phyloP scores from a whole-genome alignment of 2,888 invertebrate species.

The Drosophila birchii region DNA sequence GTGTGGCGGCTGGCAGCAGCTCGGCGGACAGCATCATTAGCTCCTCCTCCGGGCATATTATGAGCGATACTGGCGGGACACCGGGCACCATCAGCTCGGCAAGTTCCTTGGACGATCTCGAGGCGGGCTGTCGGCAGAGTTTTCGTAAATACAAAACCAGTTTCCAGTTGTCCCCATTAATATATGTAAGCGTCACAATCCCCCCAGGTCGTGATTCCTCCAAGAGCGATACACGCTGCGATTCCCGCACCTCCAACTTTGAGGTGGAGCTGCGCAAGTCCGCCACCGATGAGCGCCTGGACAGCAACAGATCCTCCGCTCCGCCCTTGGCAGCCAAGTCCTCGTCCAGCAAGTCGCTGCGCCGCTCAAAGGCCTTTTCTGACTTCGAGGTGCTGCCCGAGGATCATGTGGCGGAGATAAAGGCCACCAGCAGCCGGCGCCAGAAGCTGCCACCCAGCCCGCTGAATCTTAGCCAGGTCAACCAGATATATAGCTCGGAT shows the following conservation, averaged over 20 bases:
- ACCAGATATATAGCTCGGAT: slow-evolving; percentile 81
- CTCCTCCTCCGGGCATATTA: slow-evolving; percentile 84
- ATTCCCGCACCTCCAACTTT: slow-evolving; percentile 68
- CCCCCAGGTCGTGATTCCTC: slow-evolving; percentile 82
- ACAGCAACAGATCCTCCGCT: slow-evolving; percentile 52
- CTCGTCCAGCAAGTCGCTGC: slow-evolving; percentile 77
- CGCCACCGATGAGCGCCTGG: slow-evolving; percentile 63
- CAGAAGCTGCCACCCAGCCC: slow-evolving; percentile 83
- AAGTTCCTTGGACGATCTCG: slow-evolving; percentile 90
- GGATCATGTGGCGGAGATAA: slow-evolving; percentile 82
- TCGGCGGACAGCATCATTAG: slow-evolving; percentile 86
- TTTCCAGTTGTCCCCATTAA: background rate
- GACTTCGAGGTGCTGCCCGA: slow-evolving; percentile 84
- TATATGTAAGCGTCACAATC: too few relatives aligned
- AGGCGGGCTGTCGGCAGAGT: slow-evolving; percentile 60
- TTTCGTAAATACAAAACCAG: slow-evolving; percentile 57
- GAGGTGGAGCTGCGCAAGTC: slow-evolving; percentile 75
- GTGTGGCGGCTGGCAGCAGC: slow-evolving; percentile 85
- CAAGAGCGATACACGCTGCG: slow-evolving; percentile 81
- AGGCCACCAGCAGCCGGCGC: slow-evolving; percentile 67
- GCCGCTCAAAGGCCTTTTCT: slow-evolving; percentile 74
- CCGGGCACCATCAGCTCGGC: slow-evolving; percentile 89
- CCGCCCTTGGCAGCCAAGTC: slow-evolving; percentile 65
- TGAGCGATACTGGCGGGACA: slow-evolving; percentile 87
- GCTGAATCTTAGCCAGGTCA: slow-evolving; percentile 82